phyloP scores from a whole-genome alignment of 2,113 vertebrate genomes.

The Malaclemys terrapin region DNA sequence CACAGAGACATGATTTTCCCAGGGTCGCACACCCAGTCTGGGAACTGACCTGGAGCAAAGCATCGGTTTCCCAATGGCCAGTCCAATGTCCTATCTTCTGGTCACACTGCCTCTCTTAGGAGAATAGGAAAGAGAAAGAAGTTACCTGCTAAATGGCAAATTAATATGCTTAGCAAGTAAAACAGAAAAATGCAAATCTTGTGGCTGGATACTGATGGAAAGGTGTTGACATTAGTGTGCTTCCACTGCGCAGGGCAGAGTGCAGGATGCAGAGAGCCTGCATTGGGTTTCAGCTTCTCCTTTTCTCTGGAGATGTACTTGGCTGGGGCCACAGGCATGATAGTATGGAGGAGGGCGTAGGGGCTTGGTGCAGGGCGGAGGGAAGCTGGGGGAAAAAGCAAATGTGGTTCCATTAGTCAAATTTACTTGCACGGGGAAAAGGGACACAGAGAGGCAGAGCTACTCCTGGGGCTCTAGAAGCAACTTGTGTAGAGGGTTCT shows the following conservation, averaged over 20 bases:
- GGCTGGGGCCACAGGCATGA: not conserved
- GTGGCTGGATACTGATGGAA: not conserved
- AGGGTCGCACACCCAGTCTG: not conserved
- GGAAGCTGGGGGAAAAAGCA: not conserved
- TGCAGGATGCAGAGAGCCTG: not conserved
- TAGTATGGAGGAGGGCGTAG: not conserved
- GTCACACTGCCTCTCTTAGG: not conserved
- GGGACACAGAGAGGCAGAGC: not conserved
- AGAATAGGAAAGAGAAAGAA: not conserved
- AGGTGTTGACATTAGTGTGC: rapidly evolving
- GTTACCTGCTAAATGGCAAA: not conserved
- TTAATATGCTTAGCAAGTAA: not conserved
- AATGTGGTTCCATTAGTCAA: not conserved
- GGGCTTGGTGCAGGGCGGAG: too few relatives aligned
- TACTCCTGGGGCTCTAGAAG: not conserved
- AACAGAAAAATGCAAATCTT: not conserved
- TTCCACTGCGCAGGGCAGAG: not conserved
- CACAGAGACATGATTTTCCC: not conserved
- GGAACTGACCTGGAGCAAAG: not conserved
- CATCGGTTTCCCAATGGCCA: not conserved
- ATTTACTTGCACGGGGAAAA: not conserved
- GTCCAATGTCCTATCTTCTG: not conserved
- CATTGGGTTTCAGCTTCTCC: not conserved
- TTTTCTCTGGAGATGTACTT: not conserved
- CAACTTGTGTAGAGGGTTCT: not conserved